Percentiles rank a stretch among this genome's conserved stretches.
Evolutionary conservation across 2,888 invertebrate genomes (phyloP).

Genomic region (Catocala fraxini): DNA sequence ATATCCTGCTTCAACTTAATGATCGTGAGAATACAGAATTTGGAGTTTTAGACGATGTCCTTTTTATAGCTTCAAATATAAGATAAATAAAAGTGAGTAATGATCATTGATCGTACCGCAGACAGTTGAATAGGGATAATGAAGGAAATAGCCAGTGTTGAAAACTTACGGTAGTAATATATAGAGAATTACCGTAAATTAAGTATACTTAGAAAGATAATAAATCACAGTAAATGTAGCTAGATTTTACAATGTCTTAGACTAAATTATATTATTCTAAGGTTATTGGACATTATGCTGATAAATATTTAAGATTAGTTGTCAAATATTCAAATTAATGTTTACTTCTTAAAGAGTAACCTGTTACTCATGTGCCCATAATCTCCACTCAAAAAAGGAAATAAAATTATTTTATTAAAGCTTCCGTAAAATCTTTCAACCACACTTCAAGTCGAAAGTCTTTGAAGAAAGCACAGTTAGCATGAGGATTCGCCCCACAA

Average conservation of each 20-base stretch:
- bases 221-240: background rate
- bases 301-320: too few relatives aligned
- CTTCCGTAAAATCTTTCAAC: too few relatives aligned
- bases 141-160: slow-evolving; percentile 30
- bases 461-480: background rate
- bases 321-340: too few relatives aligned
- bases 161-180: slow-evolving; percentile 9
- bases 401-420: too few relatives aligned
- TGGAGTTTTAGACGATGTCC: slow-evolving; percentile 35
- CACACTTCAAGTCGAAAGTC: too few relatives aligned
- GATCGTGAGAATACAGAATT: slow-evolving; percentile 46
- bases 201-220: slow-evolving; percentile 5
- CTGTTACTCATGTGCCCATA: too few relatives aligned
- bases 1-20: slow-evolving; percentile 47
- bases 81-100: slow-evolving; percentile 43
- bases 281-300: background rate
- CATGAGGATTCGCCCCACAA: slow-evolving; percentile 2
- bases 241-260: background rate
- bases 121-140: slow-evolving; percentile 40
- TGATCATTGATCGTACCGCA: slow-evolving; percentile 34
- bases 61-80: slow-evolving; percentile 43
- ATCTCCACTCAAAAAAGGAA: too few relatives aligned
- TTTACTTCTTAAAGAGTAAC: too few relatives aligned
- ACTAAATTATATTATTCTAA: background rate
- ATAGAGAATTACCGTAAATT: slow-evolving; percentile 2